A percentile compares a stretch with the other conserved stretches of the same genome.
These are phyloP conservation scores for Tetraneura akinire DNA, from an alignment of 1,140 invertebrate genomes.

Conservation along the genomic window DNA sequence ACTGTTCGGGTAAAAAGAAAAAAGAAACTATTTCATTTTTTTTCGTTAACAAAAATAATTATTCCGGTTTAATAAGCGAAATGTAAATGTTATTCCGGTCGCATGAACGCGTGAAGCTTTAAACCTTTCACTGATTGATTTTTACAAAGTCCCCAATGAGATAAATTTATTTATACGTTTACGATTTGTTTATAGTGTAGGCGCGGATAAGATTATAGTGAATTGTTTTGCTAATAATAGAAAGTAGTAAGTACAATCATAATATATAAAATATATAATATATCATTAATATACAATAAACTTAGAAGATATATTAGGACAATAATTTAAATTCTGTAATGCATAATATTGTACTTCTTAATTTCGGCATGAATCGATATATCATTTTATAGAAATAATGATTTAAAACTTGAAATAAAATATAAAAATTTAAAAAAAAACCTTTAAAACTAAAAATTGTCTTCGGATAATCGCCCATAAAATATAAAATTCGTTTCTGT, in stretches of 20 bases:
- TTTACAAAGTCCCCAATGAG: not conserved
- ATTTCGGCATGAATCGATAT: too few relatives aligned
- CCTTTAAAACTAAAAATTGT: too few relatives aligned
- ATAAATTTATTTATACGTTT: not conserved
- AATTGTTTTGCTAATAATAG: conserved; percentile 13
- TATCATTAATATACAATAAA: too few relatives aligned
- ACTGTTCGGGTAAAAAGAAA: conserved; percentile 11
- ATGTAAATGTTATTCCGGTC: conserved; percentile 46
- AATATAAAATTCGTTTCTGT: too few relatives aligned
- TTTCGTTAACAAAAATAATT: conserved; percentile 1
- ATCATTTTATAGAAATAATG: too few relatives aligned
- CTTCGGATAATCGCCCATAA: too few relatives aligned
- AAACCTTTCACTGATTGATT: conserved; percentile 46
- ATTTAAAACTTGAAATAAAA: too few relatives aligned
- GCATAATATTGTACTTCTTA: too few relatives aligned
- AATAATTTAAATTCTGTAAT: too few relatives aligned
- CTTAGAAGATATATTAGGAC: not conserved
- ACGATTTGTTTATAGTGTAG: not conserved
- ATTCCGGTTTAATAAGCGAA: conserved; percentile 43
- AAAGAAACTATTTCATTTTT: conserved; percentile 34
- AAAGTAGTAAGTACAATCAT: not conserved
- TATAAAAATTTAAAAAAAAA: too few relatives aligned
- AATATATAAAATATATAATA: not conserved
- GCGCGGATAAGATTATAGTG: not conserved
- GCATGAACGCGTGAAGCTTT: conserved; percentile 12